Percentiles rank a stretch among this genome's conserved stretches.
Conservation (phyloP, 2,113 vertebrate genomes). For the Eurystomus gularis region DNA sequence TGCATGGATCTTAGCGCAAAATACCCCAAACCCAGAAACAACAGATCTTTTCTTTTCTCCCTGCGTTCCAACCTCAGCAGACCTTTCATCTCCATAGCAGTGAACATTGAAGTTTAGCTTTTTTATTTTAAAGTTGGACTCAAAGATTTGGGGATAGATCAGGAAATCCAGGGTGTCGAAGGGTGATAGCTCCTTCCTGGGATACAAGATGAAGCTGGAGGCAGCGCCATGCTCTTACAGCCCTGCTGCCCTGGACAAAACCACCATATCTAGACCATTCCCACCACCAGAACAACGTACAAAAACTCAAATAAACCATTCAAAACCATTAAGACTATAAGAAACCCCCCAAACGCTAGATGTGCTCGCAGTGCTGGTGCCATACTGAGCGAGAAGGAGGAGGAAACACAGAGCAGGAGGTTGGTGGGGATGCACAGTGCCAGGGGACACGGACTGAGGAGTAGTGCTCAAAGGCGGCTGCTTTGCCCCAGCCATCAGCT, state of each 20-base stretch:
- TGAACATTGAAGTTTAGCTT: fast-evolving
- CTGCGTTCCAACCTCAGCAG: neutral
- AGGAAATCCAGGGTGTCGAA: fast-evolving
- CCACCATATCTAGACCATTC: neutral
- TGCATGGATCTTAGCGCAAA: fast-evolving
- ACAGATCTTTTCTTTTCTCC: neutral
- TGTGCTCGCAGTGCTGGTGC: fast-evolving
- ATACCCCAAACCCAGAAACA: neutral
- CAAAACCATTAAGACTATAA: fast-evolving
- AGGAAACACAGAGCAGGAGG: neutral
- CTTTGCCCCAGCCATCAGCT: fast-evolving
- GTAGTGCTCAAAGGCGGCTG: fast-evolving
- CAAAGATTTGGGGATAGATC: neutral
- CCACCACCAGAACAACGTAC: neutral
- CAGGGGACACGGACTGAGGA: fast-evolving
- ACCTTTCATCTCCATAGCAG: neutral
- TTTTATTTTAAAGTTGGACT: neutral
- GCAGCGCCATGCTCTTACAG: neutral
- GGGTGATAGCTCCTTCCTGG: fast-evolving
- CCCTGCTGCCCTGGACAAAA: neutral
- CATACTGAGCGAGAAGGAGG: fast-evolving
- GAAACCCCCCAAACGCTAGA: neutral
- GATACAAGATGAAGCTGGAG: fast-evolving
- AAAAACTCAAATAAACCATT: neutral
- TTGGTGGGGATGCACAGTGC: neutral